A percentile compares a stretch with the other conserved stretches of the same genome.
These are phyloP conservation scores for Drosophila orosa DNA, from an alignment of 1,140 invertebrate genomes.

Conservation along the genomic window DNA sequence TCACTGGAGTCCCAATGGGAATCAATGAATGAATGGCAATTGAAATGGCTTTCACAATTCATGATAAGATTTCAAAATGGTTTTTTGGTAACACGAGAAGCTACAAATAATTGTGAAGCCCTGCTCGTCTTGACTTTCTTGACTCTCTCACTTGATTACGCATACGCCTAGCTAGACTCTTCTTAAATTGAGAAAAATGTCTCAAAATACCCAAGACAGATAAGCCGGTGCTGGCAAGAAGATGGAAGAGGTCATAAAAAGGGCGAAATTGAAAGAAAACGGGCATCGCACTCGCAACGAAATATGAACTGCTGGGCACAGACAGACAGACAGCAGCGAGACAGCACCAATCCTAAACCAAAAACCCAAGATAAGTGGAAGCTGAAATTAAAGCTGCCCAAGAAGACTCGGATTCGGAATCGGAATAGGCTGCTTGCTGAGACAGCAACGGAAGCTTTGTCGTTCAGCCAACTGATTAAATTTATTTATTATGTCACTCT, in stretches of 20 bases:
- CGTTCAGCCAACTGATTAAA: constrained; percentile 64
- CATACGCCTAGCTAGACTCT: constrained; percentile 5
- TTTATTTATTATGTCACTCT: constrained; percentile 71
- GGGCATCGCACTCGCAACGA: neutral
- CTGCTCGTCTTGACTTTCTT: constrained; percentile 6
- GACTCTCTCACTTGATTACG: constrained; percentile 16
- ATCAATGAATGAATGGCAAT: constrained; percentile 55
- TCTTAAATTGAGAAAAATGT: constrained; percentile 2
- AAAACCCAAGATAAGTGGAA: constrained; percentile 41
- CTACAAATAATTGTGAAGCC: constrained; percentile 19
- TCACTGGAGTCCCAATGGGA: constrained; percentile 53
- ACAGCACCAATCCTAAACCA: constrained; percentile 15
- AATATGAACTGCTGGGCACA: constrained; percentile 19
- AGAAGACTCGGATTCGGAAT: constrained; percentile 45
- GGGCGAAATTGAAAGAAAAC: constrained; percentile 32
- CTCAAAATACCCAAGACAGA: constrained; percentile 13
- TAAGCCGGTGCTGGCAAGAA: constrained; percentile 21
- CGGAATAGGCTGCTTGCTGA: constrained; percentile 25
- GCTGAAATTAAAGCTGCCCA: constrained; percentile 37
- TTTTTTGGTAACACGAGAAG: constrained; percentile 16
- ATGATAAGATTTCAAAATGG: constrained; percentile 22
- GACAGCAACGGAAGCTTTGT: constrained; percentile 27
- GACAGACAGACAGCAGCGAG: constrained; percentile 5
- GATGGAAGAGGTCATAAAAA: constrained; percentile 11
- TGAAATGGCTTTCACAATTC: constrained; percentile 23